Conservation (phyloP, 2,888 invertebrate genomes). For the Gasteruption jaculator region DNA sequence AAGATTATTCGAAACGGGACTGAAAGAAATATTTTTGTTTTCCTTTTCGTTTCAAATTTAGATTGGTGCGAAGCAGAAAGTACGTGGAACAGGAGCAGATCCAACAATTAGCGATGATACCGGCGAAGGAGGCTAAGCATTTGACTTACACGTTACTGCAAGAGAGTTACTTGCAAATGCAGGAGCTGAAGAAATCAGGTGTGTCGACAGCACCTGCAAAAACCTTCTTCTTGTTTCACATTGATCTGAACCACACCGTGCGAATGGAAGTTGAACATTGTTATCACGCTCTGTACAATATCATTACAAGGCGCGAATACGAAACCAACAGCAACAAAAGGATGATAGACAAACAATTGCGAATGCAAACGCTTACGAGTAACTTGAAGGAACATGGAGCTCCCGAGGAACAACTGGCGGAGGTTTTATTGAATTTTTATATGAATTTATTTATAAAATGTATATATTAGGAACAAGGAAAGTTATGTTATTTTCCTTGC, state of each 20-base stretch:
- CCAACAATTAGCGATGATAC: slow-evolving; percentile 89
- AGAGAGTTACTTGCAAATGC: slow-evolving; percentile 69
- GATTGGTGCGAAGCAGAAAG: slow-evolving; percentile 73
- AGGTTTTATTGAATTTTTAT: slow-evolving; percentile 55
- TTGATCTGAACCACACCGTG: slow-evolving; percentile 66
- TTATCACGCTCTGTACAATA: slow-evolving; percentile 68
- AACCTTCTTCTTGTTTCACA: slow-evolving; percentile 72
- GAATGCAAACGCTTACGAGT: slow-evolving; percentile 77
- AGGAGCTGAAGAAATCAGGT: slow-evolving; percentile 70
- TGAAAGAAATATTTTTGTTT: slow-evolving; percentile 5
- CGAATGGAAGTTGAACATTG: slow-evolving; percentile 67
- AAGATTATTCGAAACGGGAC: slow-evolving; percentile 6
- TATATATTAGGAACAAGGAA: not conserved
- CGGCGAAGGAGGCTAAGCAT: slow-evolving; percentile 88
- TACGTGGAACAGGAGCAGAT: slow-evolving; percentile 90
- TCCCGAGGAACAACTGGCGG: slow-evolving; percentile 72
- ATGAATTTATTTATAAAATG: slow-evolving; percentile 2
- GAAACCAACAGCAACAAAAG: slow-evolving; percentile 69
- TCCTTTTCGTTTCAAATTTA: slow-evolving; percentile 37
- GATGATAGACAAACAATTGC: slow-evolving; percentile 80
- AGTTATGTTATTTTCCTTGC: no score
- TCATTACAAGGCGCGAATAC: slow-evolving; percentile 62
- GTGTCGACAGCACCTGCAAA: slow-evolving; percentile 73
- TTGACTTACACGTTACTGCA: slow-evolving; percentile 80
- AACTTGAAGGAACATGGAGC: slow-evolving; percentile 76